Evolutionary conservation across 2,113 vertebrate species (phyloP).

Genomic region (Bos taurus): ARS-UCD2.0 NC_037336.1:64430001-64430500

Average conservation of each 20-base stretch:
- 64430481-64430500: background rate
- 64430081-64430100: background rate
- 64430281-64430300: background rate
- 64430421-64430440: background rate
- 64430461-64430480: background rate
- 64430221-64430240: constrained; percentile 50
- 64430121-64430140: background rate
- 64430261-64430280: constrained; percentile 9
- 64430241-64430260: constrained; percentile 48
- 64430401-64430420: background rate
- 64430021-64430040: background rate
- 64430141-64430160: background rate
- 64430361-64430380: background rate
- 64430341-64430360: constrained; percentile 48
- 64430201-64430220: constrained; percentile 13
- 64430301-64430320: background rate
- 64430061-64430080: fast-evolving
- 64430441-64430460: background rate
- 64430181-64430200: background rate
- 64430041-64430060: background rate
- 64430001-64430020: background rate
- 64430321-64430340: background rate
- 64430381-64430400: background rate
- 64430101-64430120: background rate
- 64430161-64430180: constrained; percentile 32